These are phyloP conservation scores for Phortica variegata DNA, from an alignment of 1,140 invertebrate species.

Conservation along the genomic window DNA sequence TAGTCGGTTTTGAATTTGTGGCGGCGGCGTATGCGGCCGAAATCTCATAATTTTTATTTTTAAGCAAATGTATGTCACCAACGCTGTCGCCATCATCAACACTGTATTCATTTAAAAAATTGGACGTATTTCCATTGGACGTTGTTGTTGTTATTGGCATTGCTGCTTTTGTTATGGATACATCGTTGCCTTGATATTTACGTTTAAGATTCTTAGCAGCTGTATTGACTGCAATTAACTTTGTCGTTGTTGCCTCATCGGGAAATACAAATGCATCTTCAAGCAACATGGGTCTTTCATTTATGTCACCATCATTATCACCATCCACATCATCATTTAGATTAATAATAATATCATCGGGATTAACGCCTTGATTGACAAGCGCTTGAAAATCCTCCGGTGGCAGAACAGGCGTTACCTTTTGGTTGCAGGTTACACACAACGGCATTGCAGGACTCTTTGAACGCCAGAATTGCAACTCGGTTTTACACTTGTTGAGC, in stretches of 20 bases:
- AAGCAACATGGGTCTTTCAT: slow-evolving; percentile 8
- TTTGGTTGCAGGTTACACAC: slow-evolving; percentile 63
- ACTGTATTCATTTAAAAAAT: too few relatives aligned
- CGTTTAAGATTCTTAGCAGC: slow-evolving; percentile 42
- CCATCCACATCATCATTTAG: slow-evolving; percentile 31
- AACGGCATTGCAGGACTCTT: slow-evolving; percentile 73
- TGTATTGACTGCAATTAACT: slow-evolving; percentile 40
- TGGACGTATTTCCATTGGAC: slow-evolving; percentile 43
- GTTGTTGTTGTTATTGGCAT: slow-evolving; percentile 10
- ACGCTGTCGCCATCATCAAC: too few relatives aligned
- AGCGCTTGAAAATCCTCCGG: slow-evolving; percentile 64
- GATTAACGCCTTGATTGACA: slow-evolving; percentile 64
- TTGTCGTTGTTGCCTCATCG: slow-evolving; percentile 46
- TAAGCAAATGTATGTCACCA: too few relatives aligned
- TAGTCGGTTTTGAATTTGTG: too few relatives aligned
- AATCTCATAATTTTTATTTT: too few relatives aligned
- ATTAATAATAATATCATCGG: slow-evolving; percentile 59
- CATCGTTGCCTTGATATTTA: slow-evolving; percentile 21
- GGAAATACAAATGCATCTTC: slow-evolving; percentile 35
- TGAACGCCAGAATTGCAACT: slow-evolving; percentile 84
- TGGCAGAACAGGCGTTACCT: slow-evolving; percentile 59
- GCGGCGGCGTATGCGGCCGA: too few relatives aligned
- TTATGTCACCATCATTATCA: slow-evolving; percentile 21
- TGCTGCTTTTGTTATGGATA: slow-evolving; percentile 8
- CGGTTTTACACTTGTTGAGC: slow-evolving; percentile 86